These are phyloP conservation scores for Caenorhabditis doughertyi DNA, from an alignment of 2,888 invertebrate genomes.

Conservation along the genomic window DNA sequence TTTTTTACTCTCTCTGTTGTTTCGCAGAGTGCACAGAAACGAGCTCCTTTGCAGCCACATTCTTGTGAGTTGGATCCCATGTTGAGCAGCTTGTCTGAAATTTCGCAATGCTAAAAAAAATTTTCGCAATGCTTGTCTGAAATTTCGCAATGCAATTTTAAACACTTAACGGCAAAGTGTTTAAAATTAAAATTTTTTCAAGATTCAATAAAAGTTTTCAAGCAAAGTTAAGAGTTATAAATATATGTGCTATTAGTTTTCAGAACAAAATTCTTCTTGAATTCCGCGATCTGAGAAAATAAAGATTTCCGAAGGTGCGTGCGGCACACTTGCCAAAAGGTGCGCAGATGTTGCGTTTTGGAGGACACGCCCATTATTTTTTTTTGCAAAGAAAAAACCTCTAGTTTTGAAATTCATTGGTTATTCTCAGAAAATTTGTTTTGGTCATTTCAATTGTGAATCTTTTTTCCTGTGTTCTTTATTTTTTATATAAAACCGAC, in stretches of 20 bases:
- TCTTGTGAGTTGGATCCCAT: slow-evolving; percentile 42
- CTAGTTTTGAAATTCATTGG: not conserved
- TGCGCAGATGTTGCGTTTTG: slow-evolving; percentile 2
- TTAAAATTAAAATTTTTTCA: no score
- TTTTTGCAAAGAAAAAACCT: slow-evolving; percentile 16
- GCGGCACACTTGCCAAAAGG: slow-evolving; percentile 29
- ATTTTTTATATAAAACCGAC: no score
- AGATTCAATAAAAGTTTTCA: no score
- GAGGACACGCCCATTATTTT: not conserved
- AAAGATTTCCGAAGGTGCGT: not conserved
- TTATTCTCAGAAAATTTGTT: not conserved
- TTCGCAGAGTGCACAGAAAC: slow-evolving; percentile 93
- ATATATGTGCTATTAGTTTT: not conserved
- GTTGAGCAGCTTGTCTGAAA: slow-evolving; percentile 46
- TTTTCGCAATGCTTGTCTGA: slow-evolving; percentile 16
- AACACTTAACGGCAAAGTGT: not conserved
- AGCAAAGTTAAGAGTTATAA: no score
- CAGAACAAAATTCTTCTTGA: not conserved
- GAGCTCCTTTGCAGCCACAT: slow-evolving; percentile 95
- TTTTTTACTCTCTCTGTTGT: slow-evolving; percentile 85
- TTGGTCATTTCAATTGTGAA: not conserved
- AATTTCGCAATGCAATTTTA: slow-evolving; percentile 30
- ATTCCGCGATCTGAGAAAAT: not conserved
- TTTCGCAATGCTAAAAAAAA: slow-evolving; percentile 7
- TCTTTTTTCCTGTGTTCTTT: not conserved